These are phyloP conservation scores for Spisula solida DNA, from an alignment of 2,888 invertebrate species.

Conservation along the genomic window DNA sequence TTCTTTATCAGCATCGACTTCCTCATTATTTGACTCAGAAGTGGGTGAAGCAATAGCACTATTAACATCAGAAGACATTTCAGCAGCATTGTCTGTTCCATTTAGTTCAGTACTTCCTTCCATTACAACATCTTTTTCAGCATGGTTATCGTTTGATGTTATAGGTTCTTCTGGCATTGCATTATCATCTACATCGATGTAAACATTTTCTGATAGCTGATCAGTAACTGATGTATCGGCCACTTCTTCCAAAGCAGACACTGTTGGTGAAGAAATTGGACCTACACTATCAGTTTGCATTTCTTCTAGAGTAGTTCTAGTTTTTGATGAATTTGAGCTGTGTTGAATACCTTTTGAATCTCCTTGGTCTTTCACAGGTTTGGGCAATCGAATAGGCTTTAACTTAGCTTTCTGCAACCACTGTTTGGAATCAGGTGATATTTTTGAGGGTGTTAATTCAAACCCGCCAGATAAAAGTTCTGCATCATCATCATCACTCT, in stretches of 20 bases:
- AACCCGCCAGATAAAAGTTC: constrained; percentile 32
- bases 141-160: background rate
- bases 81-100: background rate
- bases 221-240: background rate
- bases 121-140: background rate
- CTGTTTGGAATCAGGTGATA: background rate
- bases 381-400: background rate
- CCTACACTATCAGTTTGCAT: background rate
- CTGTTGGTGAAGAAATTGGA: too few species aligned
- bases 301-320: background rate
- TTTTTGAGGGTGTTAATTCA: constrained; percentile 14
- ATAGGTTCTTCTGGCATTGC: background rate
- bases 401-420: constrained; percentile 28
- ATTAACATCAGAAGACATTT: background rate
- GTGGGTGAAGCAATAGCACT: background rate
- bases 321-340: background rate
- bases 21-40: background rate
- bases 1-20: background rate
- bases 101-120: background rate
- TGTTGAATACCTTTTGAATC: background rate
- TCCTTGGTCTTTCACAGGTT: background rate
- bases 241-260: background rate
- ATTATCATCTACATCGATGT: background rate
- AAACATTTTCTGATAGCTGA: background rate
- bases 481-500: constrained; percentile 27